These are phyloP conservation scores for Rhagoletis pomonella DNA, from an alignment of 1,140 invertebrate species.

Conservation along the genomic window DNA sequence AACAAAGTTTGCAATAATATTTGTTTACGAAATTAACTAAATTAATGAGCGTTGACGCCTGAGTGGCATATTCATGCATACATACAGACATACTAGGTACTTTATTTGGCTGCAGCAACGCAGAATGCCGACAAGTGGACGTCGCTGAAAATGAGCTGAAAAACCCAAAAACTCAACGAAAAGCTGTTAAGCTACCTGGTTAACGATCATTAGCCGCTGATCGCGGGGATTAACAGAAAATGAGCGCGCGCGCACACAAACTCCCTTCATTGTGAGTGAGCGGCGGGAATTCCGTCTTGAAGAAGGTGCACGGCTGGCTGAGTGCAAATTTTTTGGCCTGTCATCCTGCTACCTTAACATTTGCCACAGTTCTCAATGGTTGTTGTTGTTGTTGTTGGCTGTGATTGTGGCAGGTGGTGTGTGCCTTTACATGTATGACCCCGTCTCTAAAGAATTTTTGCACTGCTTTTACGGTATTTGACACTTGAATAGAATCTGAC, in stretches of 20 bases:
- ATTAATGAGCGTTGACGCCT: slow-evolving; percentile 9
- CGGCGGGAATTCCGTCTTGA: background rate
- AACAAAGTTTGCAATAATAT: background rate
- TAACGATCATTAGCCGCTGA: background rate
- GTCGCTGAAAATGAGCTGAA: background rate
- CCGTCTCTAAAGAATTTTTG: background rate
- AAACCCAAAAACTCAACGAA: background rate
- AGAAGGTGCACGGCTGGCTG: background rate
- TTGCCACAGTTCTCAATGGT: background rate
- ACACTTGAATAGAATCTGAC: slow-evolving; percentile 38
- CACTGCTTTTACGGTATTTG: slow-evolving; percentile 39
- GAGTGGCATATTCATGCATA: background rate
- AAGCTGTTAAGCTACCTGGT: background rate
- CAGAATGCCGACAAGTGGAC: background rate
- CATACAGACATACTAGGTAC: background rate
- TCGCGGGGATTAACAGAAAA: background rate
- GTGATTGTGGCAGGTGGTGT: slow-evolving; percentile 48
- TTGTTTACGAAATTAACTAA: background rate
- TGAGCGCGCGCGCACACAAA: too few relatives aligned
- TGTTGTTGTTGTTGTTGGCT: background rate
- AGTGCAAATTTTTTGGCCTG: background rate
- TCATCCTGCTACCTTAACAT: too few relatives aligned
- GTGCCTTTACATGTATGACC: background rate
- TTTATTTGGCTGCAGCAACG: background rate
- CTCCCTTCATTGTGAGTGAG: background rate